These are phyloP conservation scores for Nasonia vitripennis DNA, from an alignment of 1,140 invertebrate species.

Conservation along the genomic window DNA sequence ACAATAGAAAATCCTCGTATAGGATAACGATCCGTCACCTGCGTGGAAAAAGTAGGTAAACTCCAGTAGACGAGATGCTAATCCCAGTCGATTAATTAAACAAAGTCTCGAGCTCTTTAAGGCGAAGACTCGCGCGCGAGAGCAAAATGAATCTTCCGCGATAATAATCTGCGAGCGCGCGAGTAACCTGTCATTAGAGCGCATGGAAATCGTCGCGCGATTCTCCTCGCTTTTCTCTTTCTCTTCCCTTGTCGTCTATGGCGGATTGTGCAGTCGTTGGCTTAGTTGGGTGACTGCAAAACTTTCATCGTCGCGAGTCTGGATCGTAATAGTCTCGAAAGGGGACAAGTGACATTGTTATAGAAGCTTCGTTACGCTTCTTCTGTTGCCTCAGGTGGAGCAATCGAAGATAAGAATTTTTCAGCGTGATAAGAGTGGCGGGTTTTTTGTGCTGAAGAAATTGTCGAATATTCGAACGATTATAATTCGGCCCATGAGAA, in stretches of 20 bases:
- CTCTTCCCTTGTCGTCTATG: neutral
- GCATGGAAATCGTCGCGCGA: too few species aligned
- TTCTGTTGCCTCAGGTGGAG: neutral
- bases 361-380: too few species aligned
- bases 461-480: neutral
- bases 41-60: neutral
- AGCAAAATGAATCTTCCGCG: conserved; percentile 23
- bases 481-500: neutral
- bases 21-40: neutral
- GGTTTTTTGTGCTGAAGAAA: too few species aligned
- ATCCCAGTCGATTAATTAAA: conserved; percentile 9
- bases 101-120: neutral
- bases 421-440: too few species aligned
- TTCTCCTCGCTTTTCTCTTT: conserved; percentile 29
- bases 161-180: neutral
- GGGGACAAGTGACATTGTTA: neutral
- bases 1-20: neutral
- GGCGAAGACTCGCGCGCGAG: neutral
- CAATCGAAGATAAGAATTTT: too few species aligned
- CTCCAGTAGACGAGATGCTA: neutral
- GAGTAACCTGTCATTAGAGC: neutral
- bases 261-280: too few species aligned
- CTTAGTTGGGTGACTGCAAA: neutral
- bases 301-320: conserved; percentile 11
- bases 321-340: conserved; percentile 23